Evolutionary conservation across 2,888 invertebrate species (phyloP), one percentile per base, ranked within the genome.

Genomic region (Eristalis intricaria): DNA sequence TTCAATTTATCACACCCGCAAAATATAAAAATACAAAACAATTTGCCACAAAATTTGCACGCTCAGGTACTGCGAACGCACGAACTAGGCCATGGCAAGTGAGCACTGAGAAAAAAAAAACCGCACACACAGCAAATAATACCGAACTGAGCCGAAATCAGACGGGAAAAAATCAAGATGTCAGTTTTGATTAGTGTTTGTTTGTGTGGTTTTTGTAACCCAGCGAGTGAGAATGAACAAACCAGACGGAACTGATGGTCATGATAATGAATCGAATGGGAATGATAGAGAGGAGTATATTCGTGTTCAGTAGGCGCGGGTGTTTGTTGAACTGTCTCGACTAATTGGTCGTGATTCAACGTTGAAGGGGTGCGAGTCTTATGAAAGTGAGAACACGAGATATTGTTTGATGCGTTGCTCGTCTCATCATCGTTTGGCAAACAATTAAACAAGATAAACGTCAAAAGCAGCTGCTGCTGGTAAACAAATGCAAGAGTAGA

Each of bases 401-500:
- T 13, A 4, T 13, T 10, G 38, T 38, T 38, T 13, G 38, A 10
- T 35, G 35, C 35, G 35, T n/a, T n/a, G 7, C 4, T 5, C 2
- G 11, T 38, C 7, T 19, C 7, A 19, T 50, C 1, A 1, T n/a
- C n/a, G 19, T 7, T 4, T 7, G 4, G 1, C 50, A 8, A 19
- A 2, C 32, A 32, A 32, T 10, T 10, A 7, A 8, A 10, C 8
- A 19, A 19, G 19, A 23, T 3, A 60, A 60, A 60, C 26, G 60
- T 60, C 60, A 60, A 60, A 60, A 23, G 0, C 60, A 60, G 60
- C 60, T 60, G 60, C 7, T 13, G 32, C 50, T 50, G 19, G 50
- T 43, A 43, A 43, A 43, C 43, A 43, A 43, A 43, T 15, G 15
- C 43, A 26, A 43, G 7, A 32, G 32, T 8, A 32, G 32, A 95